phyloP scores from a whole-genome alignment of 2,888 invertebrate genomes.

The Amblyteles armatorius region DNA sequence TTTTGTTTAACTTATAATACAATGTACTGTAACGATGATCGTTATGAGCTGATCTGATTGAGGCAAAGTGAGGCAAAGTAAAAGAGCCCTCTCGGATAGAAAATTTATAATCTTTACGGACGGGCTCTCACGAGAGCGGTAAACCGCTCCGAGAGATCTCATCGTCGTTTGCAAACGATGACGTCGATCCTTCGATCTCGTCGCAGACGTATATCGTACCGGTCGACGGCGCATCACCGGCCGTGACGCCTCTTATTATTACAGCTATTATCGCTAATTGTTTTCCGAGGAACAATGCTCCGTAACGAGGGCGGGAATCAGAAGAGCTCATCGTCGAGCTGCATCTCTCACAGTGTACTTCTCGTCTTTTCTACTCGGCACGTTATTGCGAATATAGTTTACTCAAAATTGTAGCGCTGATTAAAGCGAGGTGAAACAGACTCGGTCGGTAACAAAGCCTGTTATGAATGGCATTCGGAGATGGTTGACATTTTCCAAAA shows the following conservation, averaged over 20 bases:
- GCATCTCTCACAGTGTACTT: slow-evolving; percentile 29
- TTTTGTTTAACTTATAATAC: slow-evolving; percentile 24
- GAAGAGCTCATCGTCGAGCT: slow-evolving; percentile 50
- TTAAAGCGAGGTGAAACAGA: too few species aligned
- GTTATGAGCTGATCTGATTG: slow-evolving; percentile 44
- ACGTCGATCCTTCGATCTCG: slow-evolving; percentile 66
- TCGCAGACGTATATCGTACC: slow-evolving; percentile 56
- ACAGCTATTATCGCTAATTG: slow-evolving; percentile 82
- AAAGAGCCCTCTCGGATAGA: slow-evolving; percentile 29
- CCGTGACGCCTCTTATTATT: slow-evolving; percentile 78
- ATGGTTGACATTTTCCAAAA: too few species aligned
- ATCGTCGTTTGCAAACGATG: slow-evolving; percentile 39
- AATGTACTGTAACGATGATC: slow-evolving; percentile 39
- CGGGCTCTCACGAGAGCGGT: slow-evolving; percentile 48
- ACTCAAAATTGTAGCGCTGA: background rate
- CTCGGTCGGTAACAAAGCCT: too few species aligned
- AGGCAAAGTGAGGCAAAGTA: slow-evolving; percentile 35
- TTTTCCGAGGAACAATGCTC: slow-evolving; percentile 71
- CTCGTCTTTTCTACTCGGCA: background rate
- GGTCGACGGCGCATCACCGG: slow-evolving; percentile 63
- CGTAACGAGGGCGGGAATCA: slow-evolving; percentile 53
- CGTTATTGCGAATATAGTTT: background rate
- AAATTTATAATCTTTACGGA: slow-evolving; percentile 66
- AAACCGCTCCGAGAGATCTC: slow-evolving; percentile 35
- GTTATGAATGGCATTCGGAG: too few species aligned